Evolutionary conservation across 37 sponge, comb jelly and placozoan species (phyloP).

Genomic region (Bolinopsis microptera): DNA sequence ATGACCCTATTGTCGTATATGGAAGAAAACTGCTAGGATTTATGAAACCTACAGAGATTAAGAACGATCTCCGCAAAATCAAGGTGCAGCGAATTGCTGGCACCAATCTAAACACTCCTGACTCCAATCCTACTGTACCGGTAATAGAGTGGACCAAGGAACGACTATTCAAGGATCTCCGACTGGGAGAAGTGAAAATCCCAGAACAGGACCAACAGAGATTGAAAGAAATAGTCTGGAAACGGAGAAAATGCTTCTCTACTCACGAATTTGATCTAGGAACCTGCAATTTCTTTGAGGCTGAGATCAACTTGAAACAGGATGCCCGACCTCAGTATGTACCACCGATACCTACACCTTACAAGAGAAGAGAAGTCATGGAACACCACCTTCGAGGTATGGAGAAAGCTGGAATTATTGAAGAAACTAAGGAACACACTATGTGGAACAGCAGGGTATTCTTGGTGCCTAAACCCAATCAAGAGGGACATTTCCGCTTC

Average conservation of each 20-base stretch:
- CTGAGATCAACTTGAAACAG: neutral
- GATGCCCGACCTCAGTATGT: constrained; percentile 40
- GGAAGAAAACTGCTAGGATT: constrained; percentile 31
- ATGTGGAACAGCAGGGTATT: constrained; percentile 14
- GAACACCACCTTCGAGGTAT: neutral
- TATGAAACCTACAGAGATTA: neutral
- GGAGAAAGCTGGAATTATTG: neutral
- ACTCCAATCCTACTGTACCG: too few relatives aligned
- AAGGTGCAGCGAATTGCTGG: neutral
- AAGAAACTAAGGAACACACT: neutral
- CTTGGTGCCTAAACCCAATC: constrained; percentile 21
- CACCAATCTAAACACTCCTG: neutral
- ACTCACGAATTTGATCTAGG: constrained; percentile 46
- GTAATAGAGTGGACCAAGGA: neutral
- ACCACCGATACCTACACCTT: constrained; percentile 7
- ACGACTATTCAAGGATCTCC: neutral
- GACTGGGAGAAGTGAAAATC: neutral
- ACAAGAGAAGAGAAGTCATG: neutral
- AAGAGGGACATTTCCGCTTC: neutral
- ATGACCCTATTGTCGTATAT: neutral
- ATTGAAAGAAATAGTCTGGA: constrained; percentile 18
- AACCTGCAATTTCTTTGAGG: constrained; percentile 7
- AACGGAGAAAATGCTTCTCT: neutral
- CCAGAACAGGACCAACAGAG: neutral
- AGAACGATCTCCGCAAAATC: neutral